Base-by-base conservation (phyloP, 2,888 invertebrate genomes). In the Cosmia pyralina region DNA sequence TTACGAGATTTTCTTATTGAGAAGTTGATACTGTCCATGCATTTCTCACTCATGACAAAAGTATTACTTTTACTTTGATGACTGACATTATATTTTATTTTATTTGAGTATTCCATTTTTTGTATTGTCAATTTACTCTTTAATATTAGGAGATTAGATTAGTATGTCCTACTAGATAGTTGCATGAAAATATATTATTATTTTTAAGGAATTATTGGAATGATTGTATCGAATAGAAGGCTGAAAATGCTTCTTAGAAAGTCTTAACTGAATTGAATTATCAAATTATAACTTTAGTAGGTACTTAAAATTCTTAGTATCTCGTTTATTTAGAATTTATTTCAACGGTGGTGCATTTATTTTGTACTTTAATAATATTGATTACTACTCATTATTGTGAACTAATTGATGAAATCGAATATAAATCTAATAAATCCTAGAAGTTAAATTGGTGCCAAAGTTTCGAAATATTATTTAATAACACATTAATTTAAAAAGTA, bases 371-470 rank as follows among this genome's bases (percentile, higher is more conserved):
- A 75, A 69, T 71, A 28, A 75, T 79, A 76, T 78, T 65, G 34
- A 65, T 79, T 76, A 64, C 59, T 81, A 67, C 57, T 50, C 58
- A 81, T 74, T 72, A 74, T 52, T 79, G 62, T 79, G 77, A 82
- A 82, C 65, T 74, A 68, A 79, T 74, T 79, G 70, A 83, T 75
- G 73, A 82, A n/a, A 81, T 83, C 77, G 74, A 79, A 87, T 87
- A 85, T 68, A 83, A 83, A 81, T 84, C 71, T 69, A 85, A 78
- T 82, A 73, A 71, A 74, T 69, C 69, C 69, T 91, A 92, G 87
- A 87, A 88, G 77, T 90, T 88, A 88, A 89, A 92, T 92, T 89
- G 92, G 94, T 95, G 95, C 95, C 95, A 94, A 95, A 94, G 94
- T 90, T 91, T 85, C 83, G 75, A 89, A 77, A 75, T 82, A 76